These are phyloP conservation scores for Myiothlypis chrysogaster DNA, from an alignment of 2,797 vertebrate species.

Conservation along the genomic window DNA sequence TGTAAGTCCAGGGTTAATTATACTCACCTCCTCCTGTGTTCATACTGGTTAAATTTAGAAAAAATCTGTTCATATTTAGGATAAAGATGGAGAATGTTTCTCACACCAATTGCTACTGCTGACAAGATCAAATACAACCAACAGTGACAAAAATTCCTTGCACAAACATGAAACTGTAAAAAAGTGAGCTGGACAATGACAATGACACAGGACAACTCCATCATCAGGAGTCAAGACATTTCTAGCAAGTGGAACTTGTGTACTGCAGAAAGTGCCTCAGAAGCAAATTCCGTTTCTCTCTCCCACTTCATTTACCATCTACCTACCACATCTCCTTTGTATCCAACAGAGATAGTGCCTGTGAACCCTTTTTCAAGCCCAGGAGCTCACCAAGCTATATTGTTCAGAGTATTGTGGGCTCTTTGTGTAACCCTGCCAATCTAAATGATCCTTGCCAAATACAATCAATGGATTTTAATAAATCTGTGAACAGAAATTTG, in stretches of 20 bases:
- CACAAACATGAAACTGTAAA: background rate
- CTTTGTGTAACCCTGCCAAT: background rate
- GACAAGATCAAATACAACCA: background rate
- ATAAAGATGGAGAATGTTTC: constrained; percentile 16
- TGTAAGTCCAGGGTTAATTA: constrained; percentile 34
- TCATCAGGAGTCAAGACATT: background rate
- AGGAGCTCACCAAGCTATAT: background rate
- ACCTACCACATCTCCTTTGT: background rate
- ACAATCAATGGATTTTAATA: constrained; percentile 37
- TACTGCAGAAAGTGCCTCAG: background rate
- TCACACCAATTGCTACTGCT: background rate
- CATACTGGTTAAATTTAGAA: constrained; percentile 45
- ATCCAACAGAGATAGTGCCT: background rate
- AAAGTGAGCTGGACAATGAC: background rate
- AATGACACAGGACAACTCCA: background rate
- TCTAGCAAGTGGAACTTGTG: constrained; percentile 4
- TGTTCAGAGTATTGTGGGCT: background rate
- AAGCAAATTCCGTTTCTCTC: background rate
- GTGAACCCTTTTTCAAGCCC: background rate
- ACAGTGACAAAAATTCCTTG: background rate
- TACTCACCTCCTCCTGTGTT: background rate
- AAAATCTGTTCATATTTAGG: constrained; percentile 39
- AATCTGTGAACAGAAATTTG: background rate
- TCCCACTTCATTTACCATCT: background rate
- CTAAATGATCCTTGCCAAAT: background rate